Evolutionary conservation across 2,888 invertebrate species (phyloP).

Genomic region (Cryptosula pallasiana): DNA sequence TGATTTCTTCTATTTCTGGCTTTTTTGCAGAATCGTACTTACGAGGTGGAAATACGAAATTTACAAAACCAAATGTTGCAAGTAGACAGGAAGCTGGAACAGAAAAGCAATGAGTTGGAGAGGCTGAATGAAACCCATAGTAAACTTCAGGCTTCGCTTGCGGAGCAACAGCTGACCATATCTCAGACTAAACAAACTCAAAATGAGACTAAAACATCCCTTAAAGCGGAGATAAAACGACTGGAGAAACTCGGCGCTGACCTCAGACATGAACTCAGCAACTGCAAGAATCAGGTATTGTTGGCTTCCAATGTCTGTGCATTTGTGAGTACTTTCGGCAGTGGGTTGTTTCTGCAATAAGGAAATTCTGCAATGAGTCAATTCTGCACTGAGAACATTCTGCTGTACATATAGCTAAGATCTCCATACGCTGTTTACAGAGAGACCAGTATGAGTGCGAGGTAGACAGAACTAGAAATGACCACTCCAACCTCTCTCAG

Average conservation of each 20-base stretch:
- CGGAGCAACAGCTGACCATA: conserved; percentile 47
- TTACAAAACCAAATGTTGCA: conserved; percentile 36
- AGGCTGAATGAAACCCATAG: conserved; percentile 42
- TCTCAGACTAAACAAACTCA: conserved; percentile 49
- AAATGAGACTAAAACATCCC: conserved; percentile 14
- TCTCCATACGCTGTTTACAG: not conserved
- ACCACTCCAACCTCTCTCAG: not conserved
- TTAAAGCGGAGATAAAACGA: conserved; percentile 22
- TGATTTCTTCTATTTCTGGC: no score
- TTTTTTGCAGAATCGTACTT: conserved; percentile 34
- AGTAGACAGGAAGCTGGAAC: conserved; percentile 33
- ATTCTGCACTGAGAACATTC: no score
- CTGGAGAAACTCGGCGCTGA: conserved; percentile 16
- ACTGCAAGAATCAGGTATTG: conserved; percentile 9
- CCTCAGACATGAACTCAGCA: not conserved
- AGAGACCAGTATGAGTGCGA: conserved; percentile 17
- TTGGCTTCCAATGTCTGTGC: no score
- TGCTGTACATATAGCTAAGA: no score
- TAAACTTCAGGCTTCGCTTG: conserved; percentile 31
- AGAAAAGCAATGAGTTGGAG: conserved; percentile 34
- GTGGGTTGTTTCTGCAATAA: no score
- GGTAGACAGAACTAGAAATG: not conserved
- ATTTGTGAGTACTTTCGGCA: no score
- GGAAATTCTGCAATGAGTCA: no score
- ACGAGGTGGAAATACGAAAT: conserved; percentile 39